phyloP scores from a whole-genome alignment of 1,140 invertebrate genomes.

The Ectropis grisescens region DNA sequence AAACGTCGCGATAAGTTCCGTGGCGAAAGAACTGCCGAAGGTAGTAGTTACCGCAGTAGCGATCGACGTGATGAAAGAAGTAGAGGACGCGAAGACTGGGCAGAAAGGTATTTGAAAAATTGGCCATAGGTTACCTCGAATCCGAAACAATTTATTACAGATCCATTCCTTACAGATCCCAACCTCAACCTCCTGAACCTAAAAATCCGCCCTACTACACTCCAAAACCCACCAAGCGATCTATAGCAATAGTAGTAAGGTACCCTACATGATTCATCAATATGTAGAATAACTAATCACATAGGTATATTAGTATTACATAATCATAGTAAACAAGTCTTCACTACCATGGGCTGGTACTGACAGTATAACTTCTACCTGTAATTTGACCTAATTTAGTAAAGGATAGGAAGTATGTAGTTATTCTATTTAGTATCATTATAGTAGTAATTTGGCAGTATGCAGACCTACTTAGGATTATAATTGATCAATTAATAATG shows the following conservation, averaged over 20 bases:
- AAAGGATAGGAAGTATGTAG: no score
- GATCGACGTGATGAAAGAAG: constrained; percentile 77
- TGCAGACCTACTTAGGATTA: no score
- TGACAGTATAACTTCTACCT: no score
- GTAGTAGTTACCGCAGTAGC: constrained; percentile 82
- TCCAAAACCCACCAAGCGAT: constrained; percentile 39
- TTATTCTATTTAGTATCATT: no score
- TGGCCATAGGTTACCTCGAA: neutral
- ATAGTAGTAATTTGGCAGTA: no score
- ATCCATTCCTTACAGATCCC: constrained; percentile 40
- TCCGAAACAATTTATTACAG: neutral
- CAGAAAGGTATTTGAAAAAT: constrained; percentile 68
- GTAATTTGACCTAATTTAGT: no score
- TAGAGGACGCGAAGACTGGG: constrained; percentile 79
- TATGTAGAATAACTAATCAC: neutral
- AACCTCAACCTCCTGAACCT: constrained; percentile 34
- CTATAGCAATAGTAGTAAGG: constrained; percentile 35
- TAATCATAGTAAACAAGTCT: no score
- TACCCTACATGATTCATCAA: constrained; percentile 14
- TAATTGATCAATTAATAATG: no score
- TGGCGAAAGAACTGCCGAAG: constrained; percentile 79
- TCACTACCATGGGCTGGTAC: no score
- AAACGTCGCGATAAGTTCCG: constrained; percentile 91
- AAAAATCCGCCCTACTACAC: constrained; percentile 32
- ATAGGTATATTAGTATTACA: no score